Base-by-base conservation (phyloP, 2,797 vertebrate species). In the Peromyscus attwateri region DNA sequence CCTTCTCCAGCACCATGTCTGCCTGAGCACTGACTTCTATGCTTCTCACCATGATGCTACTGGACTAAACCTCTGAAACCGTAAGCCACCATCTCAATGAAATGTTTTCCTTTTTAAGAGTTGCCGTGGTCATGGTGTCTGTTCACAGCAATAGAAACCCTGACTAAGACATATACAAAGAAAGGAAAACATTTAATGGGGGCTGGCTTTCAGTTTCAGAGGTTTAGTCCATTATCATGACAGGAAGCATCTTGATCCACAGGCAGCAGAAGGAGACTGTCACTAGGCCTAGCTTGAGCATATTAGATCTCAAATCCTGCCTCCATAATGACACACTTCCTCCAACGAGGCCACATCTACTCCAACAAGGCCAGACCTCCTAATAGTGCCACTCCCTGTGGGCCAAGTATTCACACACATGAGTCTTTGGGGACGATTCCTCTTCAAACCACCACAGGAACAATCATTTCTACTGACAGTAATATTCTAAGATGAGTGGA, bases 271-370 rank as follows among this genome's bases (percentile, higher is more conserved):
- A 49, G 52, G 34, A 68, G 66, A 68, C 31, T 68, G 17, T 70
- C 68, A 7, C n/a, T 70, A 70, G 16, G 68, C 68, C 34, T 70
- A 70, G 17, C 34, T 70, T 70, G 68, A 70, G 34, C 16, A n/a
- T 19, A 19, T n/a, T 3, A 9, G 17, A n/a, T 0, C 7, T n/a
- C 17, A n/a, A n/a, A n/a, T 16, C 29, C 34, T n/a, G 16, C 68
- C 6, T 70, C 17, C 68, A n/a, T 37, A 19, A 70, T 37, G 17
- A 70, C 34, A n/a, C 1, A 70, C 17, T 70, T 70, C 34, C 34
- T 70, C 34, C 14, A 52, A 52, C 3, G 52, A 52, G 52, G 13
- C 52, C 52, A 52, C 52, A 52, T 16, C 52, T 16, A 60, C 6
- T 60, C 57, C 66, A 31, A 6, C 31, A 68, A 68, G 31, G 5